Percentiles rank a stretch among this genome's conserved stretches.
Conservation (phyloP, 1,140 invertebrate species). For the Ephestia elutella region DNA sequence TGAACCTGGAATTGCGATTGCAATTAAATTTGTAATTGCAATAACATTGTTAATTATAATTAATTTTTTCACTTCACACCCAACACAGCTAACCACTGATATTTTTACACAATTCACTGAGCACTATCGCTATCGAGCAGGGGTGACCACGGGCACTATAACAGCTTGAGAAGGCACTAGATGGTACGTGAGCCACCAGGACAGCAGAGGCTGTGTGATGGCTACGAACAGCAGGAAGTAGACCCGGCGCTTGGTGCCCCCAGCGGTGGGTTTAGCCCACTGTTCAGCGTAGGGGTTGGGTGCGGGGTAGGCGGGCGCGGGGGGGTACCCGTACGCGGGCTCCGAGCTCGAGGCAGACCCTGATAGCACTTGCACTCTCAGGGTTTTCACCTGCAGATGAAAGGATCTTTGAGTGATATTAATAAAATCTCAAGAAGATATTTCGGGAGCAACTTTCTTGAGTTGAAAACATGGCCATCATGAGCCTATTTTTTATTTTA, state of each 20-base stretch:
- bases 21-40: too few species aligned
- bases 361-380: slow-evolving; percentile 31
- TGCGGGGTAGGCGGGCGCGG: slow-evolving; percentile 21
- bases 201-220: slow-evolving; percentile 90
- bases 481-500: too few species aligned
- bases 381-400: slow-evolving; percentile 45
- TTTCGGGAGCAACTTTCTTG: too few species aligned
- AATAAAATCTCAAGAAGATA: too few species aligned
- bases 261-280: slow-evolving; percentile 48
- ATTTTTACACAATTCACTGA: slow-evolving; percentile 18
- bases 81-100: slow-evolving; percentile 29
- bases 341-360: slow-evolving; percentile 25
- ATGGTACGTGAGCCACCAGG: slow-evolving; percentile 95
- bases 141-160: slow-evolving; percentile 19
- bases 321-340: slow-evolving; percentile 35
- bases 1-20: too few species aligned
- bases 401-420: slow-evolving; percentile 53
- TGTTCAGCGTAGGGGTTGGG: slow-evolving; percentile 68
- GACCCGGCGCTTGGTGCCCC: slow-evolving; percentile 87
- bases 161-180: slow-evolving; percentile 65
- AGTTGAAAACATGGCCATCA: too few species aligned
- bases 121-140: slow-evolving; percentile 27
- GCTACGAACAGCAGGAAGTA: slow-evolving; percentile 96
- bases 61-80: too few species aligned
- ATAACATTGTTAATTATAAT: slow-evolving; percentile 20